These are phyloP conservation scores for Nemapogon koenigi DNA, from an alignment of 2,888 invertebrate genomes.

Conservation along the genomic window DNA sequence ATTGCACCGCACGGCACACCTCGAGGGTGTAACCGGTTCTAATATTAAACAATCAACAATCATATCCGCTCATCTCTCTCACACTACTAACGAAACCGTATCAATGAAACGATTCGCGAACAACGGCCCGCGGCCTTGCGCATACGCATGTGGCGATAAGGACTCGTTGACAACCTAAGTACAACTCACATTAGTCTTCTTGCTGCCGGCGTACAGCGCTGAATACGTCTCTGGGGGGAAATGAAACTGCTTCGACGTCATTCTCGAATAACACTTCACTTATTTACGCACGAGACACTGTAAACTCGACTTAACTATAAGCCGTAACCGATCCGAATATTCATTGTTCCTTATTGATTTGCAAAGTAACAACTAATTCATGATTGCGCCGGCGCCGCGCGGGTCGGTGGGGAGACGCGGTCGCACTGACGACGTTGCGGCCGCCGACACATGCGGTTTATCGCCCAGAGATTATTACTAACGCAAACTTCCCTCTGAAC, in stretches of 20 bases:
- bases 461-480: constrained; percentile 40
- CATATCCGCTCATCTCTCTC: too few species aligned
- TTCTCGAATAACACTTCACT: too few species aligned
- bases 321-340: constrained; percentile 23
- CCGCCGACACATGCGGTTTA: constrained; percentile 35
- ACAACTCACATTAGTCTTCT: constrained; percentile 43
- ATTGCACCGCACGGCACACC: too few species aligned
- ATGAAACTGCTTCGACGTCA: constrained; percentile 39
- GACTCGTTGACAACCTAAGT: constrained; percentile 39
- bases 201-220: constrained; percentile 40
- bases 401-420: constrained; percentile 11
- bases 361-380: constrained; percentile 15
- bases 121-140: constrained; percentile 40
- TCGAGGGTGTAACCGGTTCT: too few species aligned
- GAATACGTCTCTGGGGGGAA: constrained; percentile 56
- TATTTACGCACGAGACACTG: too few species aligned
- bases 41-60: too few species aligned
- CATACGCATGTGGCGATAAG: constrained; percentile 33
- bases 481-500: constrained; percentile 35
- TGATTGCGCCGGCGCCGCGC: constrained; percentile 11
- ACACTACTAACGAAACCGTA: too few species aligned
- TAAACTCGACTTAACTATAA: constrained; percentile 21
- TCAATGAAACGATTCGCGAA: too few species aligned
- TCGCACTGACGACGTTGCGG: constrained; percentile 18
- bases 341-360: constrained; percentile 40